Evolutionary conservation across 2,888 invertebrate genomes (phyloP), one percentile per base, ranked within the genome.

Genomic region (Thecocarcelia acutangulata): DNA sequence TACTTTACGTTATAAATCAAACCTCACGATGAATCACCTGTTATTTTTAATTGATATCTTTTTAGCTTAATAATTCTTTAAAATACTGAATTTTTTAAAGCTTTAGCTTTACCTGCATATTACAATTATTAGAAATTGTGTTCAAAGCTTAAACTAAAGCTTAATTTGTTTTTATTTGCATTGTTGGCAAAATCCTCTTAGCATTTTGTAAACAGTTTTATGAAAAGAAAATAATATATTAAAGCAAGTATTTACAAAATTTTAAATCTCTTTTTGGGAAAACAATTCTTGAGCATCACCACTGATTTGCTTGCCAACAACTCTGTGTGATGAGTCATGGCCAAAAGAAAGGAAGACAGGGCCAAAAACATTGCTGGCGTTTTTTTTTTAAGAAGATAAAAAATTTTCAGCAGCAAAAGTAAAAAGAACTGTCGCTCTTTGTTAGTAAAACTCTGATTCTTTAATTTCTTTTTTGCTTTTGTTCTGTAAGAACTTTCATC

Each of bases 401-500:
- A 56, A 66, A 28, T 42, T 8, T 5, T 37, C 46, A 33, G 21
- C 48, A 9, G n/a, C 8, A 24, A 61, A 61, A 61, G 13, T n/a
- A 50, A 37, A 59, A 19, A 17, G 4, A 58, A 56, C 17, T 19
- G 33, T 50, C 24, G 59, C 50, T 28, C 40, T 72, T 72, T 72
- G 70, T 59, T 42, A 72, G 59, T 50, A 6, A 13, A 21, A 56
- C 17, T 24, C 33, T 3, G 8, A 5, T n/a, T n/a, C n/a, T n/a
- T n/a, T n/a, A 33, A 8, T 9, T 8, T 33, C 5, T 24, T 24
- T 24, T 24, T 2, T 24, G 24, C 42, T 56, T 59, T 58, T 37
- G n/a, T 24, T 37, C 12, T 40, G 2, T 12, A n/a, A 59, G 1
- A 72, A 52, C 56, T 50, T 50, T 61, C 58, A 50, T 64, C 64